phyloP scores from a whole-genome alignment of 2,888 invertebrate genomes.

The Pecten maximus region DNA sequence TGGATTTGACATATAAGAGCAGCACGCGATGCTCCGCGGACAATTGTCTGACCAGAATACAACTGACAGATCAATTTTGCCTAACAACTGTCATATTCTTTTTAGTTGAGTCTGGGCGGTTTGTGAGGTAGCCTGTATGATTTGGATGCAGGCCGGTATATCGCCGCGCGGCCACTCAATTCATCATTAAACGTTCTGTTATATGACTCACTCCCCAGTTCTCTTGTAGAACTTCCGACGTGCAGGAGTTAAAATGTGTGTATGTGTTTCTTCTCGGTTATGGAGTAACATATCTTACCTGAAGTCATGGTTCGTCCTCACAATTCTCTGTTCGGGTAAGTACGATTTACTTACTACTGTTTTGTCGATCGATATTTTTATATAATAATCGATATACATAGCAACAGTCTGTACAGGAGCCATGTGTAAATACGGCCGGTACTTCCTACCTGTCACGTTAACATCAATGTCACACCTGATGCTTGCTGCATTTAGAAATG shows the following conservation, averaged over 20 bases:
- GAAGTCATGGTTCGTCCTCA: constrained; percentile 2
- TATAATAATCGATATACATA: neutral
- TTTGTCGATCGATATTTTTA: neutral
- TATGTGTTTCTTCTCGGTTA: neutral
- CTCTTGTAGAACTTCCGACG: constrained; percentile 5
- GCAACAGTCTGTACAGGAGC: neutral
- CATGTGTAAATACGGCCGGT: neutral
- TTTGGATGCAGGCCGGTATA: neutral
- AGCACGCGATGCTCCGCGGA: constrained; percentile 3
- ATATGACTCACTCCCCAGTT: neutral
- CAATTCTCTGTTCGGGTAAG: neutral
- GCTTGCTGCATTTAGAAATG: too few relatives aligned
- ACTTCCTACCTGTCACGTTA: too few relatives aligned
- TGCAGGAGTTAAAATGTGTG: constrained; percentile 25
- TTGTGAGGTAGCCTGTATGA: neutral
- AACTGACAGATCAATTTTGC: neutral
- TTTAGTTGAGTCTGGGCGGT: neutral
- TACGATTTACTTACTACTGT: neutral
- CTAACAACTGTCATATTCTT: neutral
- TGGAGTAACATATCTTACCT: neutral
- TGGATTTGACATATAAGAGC: neutral
- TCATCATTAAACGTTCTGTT: neutral
- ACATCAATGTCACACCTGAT: too few relatives aligned
- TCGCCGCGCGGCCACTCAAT: neutral
- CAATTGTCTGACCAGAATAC: neutral